Base-by-base conservation (phyloP, 2,888 invertebrate species). In the Limenitis camilla region DNA sequence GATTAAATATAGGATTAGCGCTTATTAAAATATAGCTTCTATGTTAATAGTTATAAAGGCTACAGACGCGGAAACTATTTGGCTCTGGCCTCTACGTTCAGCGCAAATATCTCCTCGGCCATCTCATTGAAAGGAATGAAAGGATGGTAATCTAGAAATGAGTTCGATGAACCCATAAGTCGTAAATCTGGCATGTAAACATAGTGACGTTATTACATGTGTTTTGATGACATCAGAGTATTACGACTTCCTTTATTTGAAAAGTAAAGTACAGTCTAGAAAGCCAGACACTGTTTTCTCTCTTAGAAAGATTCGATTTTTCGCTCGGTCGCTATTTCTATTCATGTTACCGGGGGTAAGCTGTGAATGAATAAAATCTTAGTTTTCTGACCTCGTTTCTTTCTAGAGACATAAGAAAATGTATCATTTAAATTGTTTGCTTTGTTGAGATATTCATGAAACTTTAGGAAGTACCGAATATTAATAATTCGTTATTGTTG, bases 91-190 rank as follows among this genome's bases (percentile, higher is more conserved):
- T 58, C 59, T 59, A 61, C 55, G 59, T 58, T 63, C 60, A 61
- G 60, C 60, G 58, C 62, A 67, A 66, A 67, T 66, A 61, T 61
- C 52, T 59, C 54, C 53, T 48, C 59, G 56, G 59, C 52, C 49
- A 55, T 55, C 52, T 51, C 47, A 61, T 59, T 59, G 49, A 52
- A 54, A 48, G 47, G 45, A 43, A 58, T 52, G 54, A 53, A 59
- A 56, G 53, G 54, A 57, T 55, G 58, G 54, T 51, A 49, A 61
- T 55, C 46, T 54, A 50, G 48, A 48, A 57, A 42, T n/a, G 47
- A 52, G 63, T 54, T 59, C 58, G 42, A 6, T 55, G 61, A 61
- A 56, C 61, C 49, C 56, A 28, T 49, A 48, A 36, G 30, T 55
- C 55, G 56, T 59, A 57, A 59, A 55, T 59, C 54, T 56, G 52